Evolutionary conservation across 2,888 invertebrate species (phyloP).

Genomic region (Proisotoma minuta): DNA sequence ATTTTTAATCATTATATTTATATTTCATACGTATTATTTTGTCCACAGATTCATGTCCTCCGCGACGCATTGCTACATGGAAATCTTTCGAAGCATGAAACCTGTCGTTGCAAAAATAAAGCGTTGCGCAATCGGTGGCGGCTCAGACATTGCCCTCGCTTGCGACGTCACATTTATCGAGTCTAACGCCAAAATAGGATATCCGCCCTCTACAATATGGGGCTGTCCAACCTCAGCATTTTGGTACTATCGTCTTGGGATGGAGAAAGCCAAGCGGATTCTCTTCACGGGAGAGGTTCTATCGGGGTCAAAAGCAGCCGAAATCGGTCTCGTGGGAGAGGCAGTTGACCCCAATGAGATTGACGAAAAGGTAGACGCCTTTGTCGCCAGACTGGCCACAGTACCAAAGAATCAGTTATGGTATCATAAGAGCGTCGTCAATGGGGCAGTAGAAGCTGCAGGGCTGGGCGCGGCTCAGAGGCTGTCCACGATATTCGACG

Average conservation of each 20-base stretch:
- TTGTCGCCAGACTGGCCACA: slow-evolving; percentile 26
- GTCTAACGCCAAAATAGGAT: slow-evolving; percentile 25
- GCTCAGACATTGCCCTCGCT: slow-evolving; percentile 40
- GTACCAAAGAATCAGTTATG: slow-evolving; percentile 42
- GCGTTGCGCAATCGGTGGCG: slow-evolving; percentile 39
- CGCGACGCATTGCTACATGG: slow-evolving; percentile 35
- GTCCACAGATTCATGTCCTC: slow-evolving; percentile 28
- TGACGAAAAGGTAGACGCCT: slow-evolving; percentile 34
- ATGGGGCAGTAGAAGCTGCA: slow-evolving; percentile 39
- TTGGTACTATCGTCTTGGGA: slow-evolving; percentile 41
- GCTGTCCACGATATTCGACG: slow-evolving; percentile 39
- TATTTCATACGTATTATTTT: too few relatives aligned
- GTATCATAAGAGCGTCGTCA: slow-evolving; percentile 41
- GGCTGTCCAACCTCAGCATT: slow-evolving; percentile 43
- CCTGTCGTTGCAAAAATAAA: slow-evolving; percentile 41
- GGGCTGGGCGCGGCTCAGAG: slow-evolving; percentile 35
- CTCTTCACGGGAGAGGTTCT: slow-evolving; percentile 39
- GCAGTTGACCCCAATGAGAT: slow-evolving; percentile 19
- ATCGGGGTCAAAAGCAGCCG: slow-evolving; percentile 31
- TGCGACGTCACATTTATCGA: slow-evolving; percentile 42
- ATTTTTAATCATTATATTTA: background rate
- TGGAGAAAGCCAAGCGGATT: slow-evolving; percentile 41
- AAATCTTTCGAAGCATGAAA: slow-evolving; percentile 40
- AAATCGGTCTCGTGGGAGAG: slow-evolving; percentile 38
- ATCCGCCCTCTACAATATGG: slow-evolving; percentile 20